These are phyloP conservation scores for Bubo blakistoni DNA, from an alignment of 2,113 vertebrate species.

Conservation along the genomic window DNA sequence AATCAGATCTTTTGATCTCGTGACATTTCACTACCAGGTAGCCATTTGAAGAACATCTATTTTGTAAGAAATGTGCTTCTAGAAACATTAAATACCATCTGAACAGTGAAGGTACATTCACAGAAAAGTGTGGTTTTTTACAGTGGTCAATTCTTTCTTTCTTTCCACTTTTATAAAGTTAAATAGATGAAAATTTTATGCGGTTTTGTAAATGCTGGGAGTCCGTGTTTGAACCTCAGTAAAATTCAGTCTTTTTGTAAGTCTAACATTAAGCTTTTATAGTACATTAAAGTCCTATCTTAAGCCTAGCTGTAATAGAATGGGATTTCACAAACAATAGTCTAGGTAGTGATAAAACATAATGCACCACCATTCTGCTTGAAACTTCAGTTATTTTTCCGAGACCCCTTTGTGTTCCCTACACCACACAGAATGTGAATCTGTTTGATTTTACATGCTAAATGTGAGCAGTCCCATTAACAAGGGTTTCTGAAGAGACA, in stretches of 20 bases:
- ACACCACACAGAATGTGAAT: background rate
- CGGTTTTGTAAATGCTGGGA: background rate
- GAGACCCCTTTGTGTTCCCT: background rate
- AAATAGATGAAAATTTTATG: background rate
- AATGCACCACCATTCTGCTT: background rate
- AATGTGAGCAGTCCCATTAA: background rate
- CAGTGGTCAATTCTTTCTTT: background rate
- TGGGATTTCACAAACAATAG: background rate
- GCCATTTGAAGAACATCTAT: background rate
- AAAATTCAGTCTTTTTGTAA: background rate
- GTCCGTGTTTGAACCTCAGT: background rate
- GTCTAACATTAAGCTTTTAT: background rate
- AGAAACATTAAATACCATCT: background rate
- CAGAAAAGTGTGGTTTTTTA: background rate
- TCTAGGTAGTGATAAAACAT: background rate
- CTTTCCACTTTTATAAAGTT: background rate
- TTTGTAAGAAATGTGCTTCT: background rate
- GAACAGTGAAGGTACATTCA: background rate
- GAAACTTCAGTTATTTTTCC: background rate
- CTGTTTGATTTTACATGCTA: background rate
- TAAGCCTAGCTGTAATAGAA: background rate
- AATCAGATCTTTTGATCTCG: background rate
- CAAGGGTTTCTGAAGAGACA: background rate
- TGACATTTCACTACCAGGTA: background rate
- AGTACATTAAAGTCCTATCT: background rate